A percentile compares a stretch with the other conserved stretches of the same genome.
These are phyloP conservation scores for Bombus waltoni DNA, from an alignment of 1,140 invertebrate species.

Conservation along the genomic window DNA sequence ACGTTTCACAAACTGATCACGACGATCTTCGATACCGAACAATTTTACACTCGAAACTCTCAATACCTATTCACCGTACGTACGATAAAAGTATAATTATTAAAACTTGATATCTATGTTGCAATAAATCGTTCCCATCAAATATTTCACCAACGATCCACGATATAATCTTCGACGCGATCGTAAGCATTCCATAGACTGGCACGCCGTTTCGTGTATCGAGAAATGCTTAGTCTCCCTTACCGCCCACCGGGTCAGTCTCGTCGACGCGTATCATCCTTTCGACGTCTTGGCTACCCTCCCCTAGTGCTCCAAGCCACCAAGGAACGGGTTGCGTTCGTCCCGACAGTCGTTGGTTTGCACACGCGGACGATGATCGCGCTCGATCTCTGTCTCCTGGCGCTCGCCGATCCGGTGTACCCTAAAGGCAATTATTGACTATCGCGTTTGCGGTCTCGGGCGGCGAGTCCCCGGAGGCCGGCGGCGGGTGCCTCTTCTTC, in stretches of 20 bases:
- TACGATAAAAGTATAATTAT: background rate
- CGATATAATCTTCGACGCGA: background rate
- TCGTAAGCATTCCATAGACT: background rate
- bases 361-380: slow-evolving; percentile 43
- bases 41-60: background rate
- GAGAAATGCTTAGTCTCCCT: slow-evolving; percentile 73
- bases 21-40: background rate
- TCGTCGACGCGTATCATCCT: slow-evolving; percentile 93
- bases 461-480: slow-evolving; percentile 64
- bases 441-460: slow-evolving; percentile 58
- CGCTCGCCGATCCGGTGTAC: slow-evolving; percentile 64
- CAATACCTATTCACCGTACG: background rate
- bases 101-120: background rate
- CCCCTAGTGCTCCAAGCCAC: background rate
- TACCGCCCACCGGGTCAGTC: slow-evolving; percentile 92
- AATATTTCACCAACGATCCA: background rate
- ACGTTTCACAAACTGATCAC: background rate
- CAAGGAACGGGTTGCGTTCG: background rate
- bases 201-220: background rate
- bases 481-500: slow-evolving; percentile 70
- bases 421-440: slow-evolving; percentile 78
- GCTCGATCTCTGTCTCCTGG: background rate
- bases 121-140: background rate
- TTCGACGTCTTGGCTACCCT: background rate
- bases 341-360: background rate